phyloP scores from a whole-genome alignment of 1,140 invertebrate genomes.

The Pseudachorutes palmiensis region DNA sequence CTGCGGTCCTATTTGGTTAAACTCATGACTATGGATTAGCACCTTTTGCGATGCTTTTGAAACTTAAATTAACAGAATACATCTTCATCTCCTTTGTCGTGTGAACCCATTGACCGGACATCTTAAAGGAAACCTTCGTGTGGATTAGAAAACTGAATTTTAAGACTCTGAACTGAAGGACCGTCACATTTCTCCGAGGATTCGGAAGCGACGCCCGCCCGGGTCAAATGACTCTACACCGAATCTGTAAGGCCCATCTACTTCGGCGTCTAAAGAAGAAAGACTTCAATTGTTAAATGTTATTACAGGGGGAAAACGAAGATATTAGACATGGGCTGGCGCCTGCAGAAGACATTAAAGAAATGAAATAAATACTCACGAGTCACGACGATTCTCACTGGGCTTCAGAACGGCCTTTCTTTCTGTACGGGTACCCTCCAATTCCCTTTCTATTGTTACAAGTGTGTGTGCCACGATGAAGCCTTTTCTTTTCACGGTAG shows the following conservation, averaged over 20 bases:
- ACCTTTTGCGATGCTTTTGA: no score
- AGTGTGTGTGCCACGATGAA: not conserved
- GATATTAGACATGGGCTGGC: conserved; percentile 7
- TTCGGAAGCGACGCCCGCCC: not conserved
- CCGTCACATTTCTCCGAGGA: not conserved
- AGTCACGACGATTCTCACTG: not conserved
- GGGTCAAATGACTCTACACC: no score
- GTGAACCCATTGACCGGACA: no score
- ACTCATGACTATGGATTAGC: not conserved
- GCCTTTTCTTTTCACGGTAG: conserved; percentile 7
- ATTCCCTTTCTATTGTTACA: conserved; percentile 3
- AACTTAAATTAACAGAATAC: no score
- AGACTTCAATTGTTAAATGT: no score
- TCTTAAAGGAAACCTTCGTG: no score
- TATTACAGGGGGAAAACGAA: not conserved
- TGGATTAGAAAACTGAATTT: no score
- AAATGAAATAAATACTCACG: conserved; percentile 7
- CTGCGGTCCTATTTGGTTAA: no score
- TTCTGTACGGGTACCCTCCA: not conserved
- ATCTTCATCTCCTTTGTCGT: no score
- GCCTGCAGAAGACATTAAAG: conserved; percentile 1
- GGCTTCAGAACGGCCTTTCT: not conserved
- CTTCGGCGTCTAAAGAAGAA: not conserved
- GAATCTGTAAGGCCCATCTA: not conserved
- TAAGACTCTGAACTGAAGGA: no score